Evolutionary conservation across 2,797 vertebrate genomes (phyloP).

Genomic region (Coranthus polyacanthus): DNA sequence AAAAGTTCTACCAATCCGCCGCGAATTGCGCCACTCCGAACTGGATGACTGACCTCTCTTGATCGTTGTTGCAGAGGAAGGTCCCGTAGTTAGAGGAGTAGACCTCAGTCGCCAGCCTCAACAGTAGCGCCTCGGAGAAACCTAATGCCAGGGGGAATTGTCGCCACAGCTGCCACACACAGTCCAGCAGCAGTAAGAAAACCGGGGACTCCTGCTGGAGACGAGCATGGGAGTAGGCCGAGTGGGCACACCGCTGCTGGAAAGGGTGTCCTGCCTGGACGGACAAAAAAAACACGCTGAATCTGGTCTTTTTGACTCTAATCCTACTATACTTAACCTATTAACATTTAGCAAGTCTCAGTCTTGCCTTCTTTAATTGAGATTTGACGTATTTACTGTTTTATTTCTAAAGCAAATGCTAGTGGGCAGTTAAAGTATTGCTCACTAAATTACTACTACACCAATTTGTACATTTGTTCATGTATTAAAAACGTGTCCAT

Average conservation of each 20-base stretch:
- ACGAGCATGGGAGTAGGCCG: conserved; percentile 85
- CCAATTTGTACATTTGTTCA: too few species aligned
- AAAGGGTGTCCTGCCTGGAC: conserved; percentile 90
- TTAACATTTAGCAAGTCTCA: too few species aligned
- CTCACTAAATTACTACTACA: too few species aligned
- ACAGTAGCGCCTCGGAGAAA: conserved; percentile 88
- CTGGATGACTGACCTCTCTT: conserved; percentile 83
- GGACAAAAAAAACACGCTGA: not conserved
- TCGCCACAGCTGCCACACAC: conserved; percentile 89
- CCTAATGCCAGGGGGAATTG: conserved; percentile 92
- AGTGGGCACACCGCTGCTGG: conserved; percentile 87
- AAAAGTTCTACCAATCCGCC: not conserved
- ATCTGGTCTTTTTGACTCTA: too few species aligned
- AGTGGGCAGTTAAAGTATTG: too few species aligned
- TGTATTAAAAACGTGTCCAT: too few species aligned
- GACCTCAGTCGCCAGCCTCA: conserved; percentile 86
- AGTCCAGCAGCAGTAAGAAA: conserved; percentile 93
- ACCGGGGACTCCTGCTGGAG: conserved; percentile 88
- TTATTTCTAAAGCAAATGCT: too few species aligned
- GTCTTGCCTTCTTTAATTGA: too few species aligned
- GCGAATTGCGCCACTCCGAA: too few species aligned
- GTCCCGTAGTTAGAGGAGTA: conserved; percentile 90
- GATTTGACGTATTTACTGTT: too few species aligned
- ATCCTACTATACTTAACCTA: too few species aligned
- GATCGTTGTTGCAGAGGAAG: conserved; percentile 91